Percentiles rank a stretch among this genome's conserved stretches.
Evolutionary conservation across 2,888 invertebrate species (phyloP).

Genomic region (Limnephilus lunatus): DNA sequence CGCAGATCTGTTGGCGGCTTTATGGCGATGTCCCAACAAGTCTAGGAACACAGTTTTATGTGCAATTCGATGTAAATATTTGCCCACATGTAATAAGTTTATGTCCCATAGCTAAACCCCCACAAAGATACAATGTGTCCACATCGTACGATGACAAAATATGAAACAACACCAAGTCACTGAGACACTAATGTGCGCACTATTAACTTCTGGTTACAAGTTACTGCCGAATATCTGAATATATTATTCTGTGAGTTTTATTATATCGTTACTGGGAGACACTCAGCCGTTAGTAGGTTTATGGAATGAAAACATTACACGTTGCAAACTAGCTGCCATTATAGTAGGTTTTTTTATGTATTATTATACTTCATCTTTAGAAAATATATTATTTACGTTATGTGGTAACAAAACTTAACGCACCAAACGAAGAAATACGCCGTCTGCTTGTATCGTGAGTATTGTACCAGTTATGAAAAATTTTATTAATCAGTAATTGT

Average conservation of each 20-base stretch:
- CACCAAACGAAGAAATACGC: not conserved
- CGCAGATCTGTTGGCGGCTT: not conserved
- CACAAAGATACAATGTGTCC: not conserved
- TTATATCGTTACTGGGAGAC: not conserved
- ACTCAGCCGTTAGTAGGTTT: not conserved
- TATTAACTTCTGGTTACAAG: conserved; percentile 9
- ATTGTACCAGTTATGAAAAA: too few relatives aligned
- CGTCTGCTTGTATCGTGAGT: not conserved
- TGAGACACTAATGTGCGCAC: conserved; percentile 10
- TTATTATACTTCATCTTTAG: not conserved
- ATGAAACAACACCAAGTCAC: not conserved
- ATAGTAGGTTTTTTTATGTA: not conserved
- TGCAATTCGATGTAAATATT: conserved; percentile 13
- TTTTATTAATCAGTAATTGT: too few relatives aligned
- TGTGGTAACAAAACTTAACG: not conserved
- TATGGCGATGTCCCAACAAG: not conserved
- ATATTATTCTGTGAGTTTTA: not conserved
- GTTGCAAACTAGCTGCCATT: not conserved
- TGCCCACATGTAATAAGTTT: conserved; percentile 7
- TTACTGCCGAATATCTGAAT: not conserved
- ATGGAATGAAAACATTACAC: not conserved
- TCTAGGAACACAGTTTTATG: conserved; percentile 1
- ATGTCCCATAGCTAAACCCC: not conserved
- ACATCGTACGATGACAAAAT: not conserved
- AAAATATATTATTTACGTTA: not conserved